Evolutionary conservation across 2,888 invertebrate species (phyloP), one percentile per base, ranked within the genome.

Genomic region (Dryomyza anilis): DNA sequence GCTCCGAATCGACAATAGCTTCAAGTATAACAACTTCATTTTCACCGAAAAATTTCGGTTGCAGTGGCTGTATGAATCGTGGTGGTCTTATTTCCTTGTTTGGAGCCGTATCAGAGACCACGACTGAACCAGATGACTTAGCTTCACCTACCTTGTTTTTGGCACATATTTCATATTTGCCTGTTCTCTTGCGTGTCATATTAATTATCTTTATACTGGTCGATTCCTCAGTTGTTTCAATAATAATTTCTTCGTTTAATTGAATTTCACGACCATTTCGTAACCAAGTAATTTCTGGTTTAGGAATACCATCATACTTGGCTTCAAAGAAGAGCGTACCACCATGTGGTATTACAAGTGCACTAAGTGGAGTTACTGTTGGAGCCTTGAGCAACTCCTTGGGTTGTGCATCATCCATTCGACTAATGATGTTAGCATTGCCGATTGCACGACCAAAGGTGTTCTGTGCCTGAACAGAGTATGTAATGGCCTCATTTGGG

Each of bases 81-180:
- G 94, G 94, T 62, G 94, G 89, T 75, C 84, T 84, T 23, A 89
- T 87, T 72, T 87, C 86, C 67, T 86, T 85, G 69, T 88, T 86
- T 67, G 86, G 84, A 21, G 85, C 83, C 78, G 89, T 88, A 65
- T 84, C 83, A 39, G 87, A 86, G 16, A 96, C 87, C 67, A 91
- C 89, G n/a, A 96, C 89, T 0, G 94, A 91, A 65, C 94, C 91
- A 3, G 92, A 91, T 36, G 93, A 89, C 76, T 91, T 89, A 1
- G 91, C 91, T 77, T 93, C 90, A 12, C 94, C 91, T 52, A 88
- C 89, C 66, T 88, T 86, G 83, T 93, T 93, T 74, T 89, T 87
- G n/a, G 93, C 90, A 27, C 90, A 86, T 14, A 95, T 89, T 85
- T 95, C 95, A 82, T 95, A 96, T 82, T 94, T 94, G 29, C 96